phyloP scores from a whole-genome alignment of 2,797 vertebrate genomes.

The Loriculus beryllinus region DNA sequence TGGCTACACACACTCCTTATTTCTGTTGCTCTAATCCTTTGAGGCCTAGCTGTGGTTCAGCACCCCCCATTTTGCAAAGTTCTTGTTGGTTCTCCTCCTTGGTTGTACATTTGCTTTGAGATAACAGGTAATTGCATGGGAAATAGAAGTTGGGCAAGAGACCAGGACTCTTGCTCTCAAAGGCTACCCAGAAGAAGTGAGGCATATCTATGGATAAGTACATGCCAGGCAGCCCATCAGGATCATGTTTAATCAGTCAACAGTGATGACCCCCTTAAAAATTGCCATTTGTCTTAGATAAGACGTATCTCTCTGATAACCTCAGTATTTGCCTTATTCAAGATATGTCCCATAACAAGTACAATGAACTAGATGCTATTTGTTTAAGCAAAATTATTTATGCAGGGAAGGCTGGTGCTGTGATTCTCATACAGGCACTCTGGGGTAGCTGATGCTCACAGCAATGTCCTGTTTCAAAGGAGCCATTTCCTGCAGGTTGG shows the following conservation, averaged over 20 bases:
- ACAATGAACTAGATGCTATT: conserved; percentile 12
- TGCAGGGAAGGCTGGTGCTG: background rate
- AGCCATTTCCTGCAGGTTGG: background rate
- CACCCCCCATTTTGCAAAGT: background rate
- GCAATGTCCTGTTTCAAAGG: background rate
- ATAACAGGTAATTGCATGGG: conserved; percentile 6
- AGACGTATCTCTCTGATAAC: conserved; percentile 58
- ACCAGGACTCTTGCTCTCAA: background rate
- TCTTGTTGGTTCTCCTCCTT: conserved; percentile 1
- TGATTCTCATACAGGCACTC: background rate
- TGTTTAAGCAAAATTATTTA: conserved; percentile 43
- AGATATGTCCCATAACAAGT: background rate
- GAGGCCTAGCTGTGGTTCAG: background rate
- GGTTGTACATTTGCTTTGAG: conserved; percentile 13
- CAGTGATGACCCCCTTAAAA: conserved; percentile 42
- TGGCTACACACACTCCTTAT: background rate
- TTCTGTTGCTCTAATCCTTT: background rate
- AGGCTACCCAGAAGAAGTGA: background rate
- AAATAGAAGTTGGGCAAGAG: conserved; percentile 22
- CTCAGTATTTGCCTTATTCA: conserved; percentile 47
- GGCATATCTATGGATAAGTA: background rate
- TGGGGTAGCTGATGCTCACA: fast-evolving
- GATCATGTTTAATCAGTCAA: conserved; percentile 30
- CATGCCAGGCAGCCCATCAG: conserved; percentile 21
- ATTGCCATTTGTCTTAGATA: conserved; percentile 41